Base-by-base conservation (phyloP, 2,113 vertebrate species). In the Phrynocephalus versicolor region DNA sequence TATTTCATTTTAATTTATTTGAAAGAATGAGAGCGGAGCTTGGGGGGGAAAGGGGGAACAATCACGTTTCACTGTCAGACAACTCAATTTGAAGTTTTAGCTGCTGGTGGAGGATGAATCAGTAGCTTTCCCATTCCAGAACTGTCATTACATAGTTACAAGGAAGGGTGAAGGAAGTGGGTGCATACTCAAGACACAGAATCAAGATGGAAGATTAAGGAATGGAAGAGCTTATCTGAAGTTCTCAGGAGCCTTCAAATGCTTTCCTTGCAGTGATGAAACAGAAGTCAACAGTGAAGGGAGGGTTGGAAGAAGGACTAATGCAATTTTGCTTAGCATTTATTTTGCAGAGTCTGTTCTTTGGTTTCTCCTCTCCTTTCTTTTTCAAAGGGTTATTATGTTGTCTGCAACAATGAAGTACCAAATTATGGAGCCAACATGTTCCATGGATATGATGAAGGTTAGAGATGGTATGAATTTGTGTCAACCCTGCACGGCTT, bases 1-100 rank as follows among this genome's bases (percentile, higher is more conserved):
- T 84, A 80, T 84, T 84, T 88, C 86, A 88, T 87, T 90, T 88
- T 83, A 74, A 83, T 88, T 88, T 77, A 72, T n/a, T 5, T 35
- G 25, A 73, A 8, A 76, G 60, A 90, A 90, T 85, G 15, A 35
- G 35, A 82, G 16, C 1, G 30, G 45, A 25, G 55, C 2, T 51
- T 6, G 62, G 41, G 15, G 3, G 39, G 71, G 73, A 51, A 81
- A 27, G 2, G 58, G 10, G 16, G n/a, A n/a, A 33, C 76, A 80
- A 84, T 71, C 35, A 83, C 0, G 14, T 86, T 82, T 87, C 75
- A 33, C 77, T 79, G 27, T 77, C 41, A 87, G 83, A 83, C 0
- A 83, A 37, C 1, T 1, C 4, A 73, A 84, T 81, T 85, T 80
- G 37, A 89, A 78, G 1, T 33, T 67, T 58, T 51, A 45, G 57